Conservation (phyloP, 2,113 vertebrate genomes). For the Prunella himalayana region DNA sequence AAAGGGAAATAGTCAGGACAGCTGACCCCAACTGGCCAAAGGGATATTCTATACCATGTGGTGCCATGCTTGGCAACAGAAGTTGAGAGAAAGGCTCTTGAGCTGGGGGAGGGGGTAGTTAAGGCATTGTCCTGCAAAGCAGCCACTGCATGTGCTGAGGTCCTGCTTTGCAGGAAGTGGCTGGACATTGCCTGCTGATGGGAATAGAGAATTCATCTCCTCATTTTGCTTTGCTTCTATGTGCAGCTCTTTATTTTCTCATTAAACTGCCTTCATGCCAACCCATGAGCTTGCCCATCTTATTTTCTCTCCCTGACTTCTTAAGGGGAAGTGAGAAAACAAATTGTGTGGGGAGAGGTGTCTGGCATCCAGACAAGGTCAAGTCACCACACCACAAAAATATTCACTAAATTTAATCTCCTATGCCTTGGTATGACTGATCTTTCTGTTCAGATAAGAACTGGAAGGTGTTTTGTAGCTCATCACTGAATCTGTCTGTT, state of each 20-base stretch:
- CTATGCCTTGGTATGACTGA: neutral
- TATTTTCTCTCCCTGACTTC: neutral
- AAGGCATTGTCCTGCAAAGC: neutral
- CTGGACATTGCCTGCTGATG: neutral
- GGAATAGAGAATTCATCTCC: neutral
- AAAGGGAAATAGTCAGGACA: neutral
- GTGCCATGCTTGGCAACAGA: neutral
- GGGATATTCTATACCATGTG: neutral
- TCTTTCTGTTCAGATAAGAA: neutral
- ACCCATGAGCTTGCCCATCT: neutral
- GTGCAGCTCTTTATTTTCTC: neutral
- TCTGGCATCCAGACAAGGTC: neutral
- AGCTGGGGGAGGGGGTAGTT: rapidly evolving
- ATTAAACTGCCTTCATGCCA: neutral
- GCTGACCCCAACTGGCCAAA: neutral
- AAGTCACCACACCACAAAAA: neutral
- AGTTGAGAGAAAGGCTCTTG: neutral
- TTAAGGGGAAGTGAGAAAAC: neutral
- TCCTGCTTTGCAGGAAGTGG: neutral
- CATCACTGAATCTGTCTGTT: neutral
- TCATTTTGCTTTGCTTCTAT: neutral
- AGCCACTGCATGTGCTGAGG: neutral
- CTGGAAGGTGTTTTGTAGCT: neutral
- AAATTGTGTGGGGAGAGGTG: rapidly evolving
- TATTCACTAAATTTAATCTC: neutral